These are phyloP conservation scores for Parapsyche elsis DNA, from an alignment of 1,140 invertebrate genomes.

Conservation along the genomic window DNA sequence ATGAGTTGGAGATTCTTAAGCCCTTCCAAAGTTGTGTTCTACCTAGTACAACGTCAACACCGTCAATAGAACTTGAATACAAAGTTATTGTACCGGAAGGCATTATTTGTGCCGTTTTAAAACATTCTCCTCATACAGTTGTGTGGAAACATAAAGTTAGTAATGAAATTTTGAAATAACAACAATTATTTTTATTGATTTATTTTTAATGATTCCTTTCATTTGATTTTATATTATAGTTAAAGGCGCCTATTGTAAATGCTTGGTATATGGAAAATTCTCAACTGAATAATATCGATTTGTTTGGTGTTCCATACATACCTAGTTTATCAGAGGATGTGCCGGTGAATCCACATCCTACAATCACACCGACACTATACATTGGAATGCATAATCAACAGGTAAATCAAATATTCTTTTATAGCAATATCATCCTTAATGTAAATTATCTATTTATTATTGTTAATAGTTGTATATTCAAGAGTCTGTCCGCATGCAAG, in stretches of 20 bases:
- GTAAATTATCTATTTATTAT: constrained; percentile 37
- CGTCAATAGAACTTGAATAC: constrained; percentile 67
- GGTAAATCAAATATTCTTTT: constrained; percentile 58
- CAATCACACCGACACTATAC: constrained; percentile 77
- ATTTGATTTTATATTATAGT: constrained; percentile 66
- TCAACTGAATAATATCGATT: constrained; percentile 76
- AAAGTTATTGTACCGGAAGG: constrained; percentile 81
- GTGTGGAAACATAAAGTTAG: constrained; percentile 78
- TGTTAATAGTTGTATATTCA: constrained; percentile 77
- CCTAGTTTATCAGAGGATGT: constrained; percentile 17
- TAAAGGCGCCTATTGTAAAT: constrained; percentile 84
- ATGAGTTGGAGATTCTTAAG: constrained; percentile 80
- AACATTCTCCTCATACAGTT: constrained; percentile 67
- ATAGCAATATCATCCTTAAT: neutral
- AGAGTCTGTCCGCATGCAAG: constrained; percentile 68
- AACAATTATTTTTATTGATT: constrained; percentile 26
- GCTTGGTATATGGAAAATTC: constrained; percentile 80
- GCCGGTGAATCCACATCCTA: constrained; percentile 48
- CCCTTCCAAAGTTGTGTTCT: constrained; percentile 67
- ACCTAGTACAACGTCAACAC: constrained; percentile 58
- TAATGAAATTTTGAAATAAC: neutral
- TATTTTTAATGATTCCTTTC: constrained; percentile 10
- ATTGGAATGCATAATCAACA: constrained; percentile 88
- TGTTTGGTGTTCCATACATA: constrained; percentile 70
- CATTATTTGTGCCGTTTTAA: constrained; percentile 73